phyloP scores from a whole-genome alignment of 2,888 invertebrate species.

The Eilema caniola region DNA sequence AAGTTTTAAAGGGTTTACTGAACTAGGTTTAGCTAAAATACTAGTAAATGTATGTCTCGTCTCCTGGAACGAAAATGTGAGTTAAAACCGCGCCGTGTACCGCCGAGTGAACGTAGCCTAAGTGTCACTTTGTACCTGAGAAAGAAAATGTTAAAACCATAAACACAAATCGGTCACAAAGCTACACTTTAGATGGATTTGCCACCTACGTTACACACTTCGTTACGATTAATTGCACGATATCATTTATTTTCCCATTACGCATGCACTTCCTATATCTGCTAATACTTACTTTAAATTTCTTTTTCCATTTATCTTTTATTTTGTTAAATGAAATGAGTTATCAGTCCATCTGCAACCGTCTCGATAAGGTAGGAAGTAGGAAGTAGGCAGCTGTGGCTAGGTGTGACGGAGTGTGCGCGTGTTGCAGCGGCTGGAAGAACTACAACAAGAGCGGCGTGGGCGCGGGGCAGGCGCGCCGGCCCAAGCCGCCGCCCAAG shows the following conservation, averaged over 20 bases:
- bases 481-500: constrained; percentile 94
- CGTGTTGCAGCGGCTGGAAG: constrained; percentile 72
- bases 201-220: not conserved
- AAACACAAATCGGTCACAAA: not conserved
- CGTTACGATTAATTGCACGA: not conserved
- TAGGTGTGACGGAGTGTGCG: not conserved
- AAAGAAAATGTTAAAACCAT: not conserved
- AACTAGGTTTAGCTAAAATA: not conserved
- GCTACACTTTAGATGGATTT: not conserved
- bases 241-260: not conserved
- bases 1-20: not conserved
- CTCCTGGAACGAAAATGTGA: not conserved
- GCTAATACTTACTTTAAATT: not conserved
- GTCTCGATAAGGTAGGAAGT: not conserved
- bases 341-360: not conserved
- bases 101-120: constrained; percentile 10
- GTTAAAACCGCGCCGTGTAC: not conserved
- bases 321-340: not conserved
- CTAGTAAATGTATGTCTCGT: not conserved
- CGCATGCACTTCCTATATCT: not conserved
- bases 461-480: constrained; percentile 87
- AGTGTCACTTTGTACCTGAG: not conserved
- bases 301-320: not conserved
- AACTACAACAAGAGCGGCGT: constrained; percentile 82
- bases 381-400: not conserved